A percentile compares a stretch with the other conserved stretches of the same genome.
These are phyloP conservation scores for Phainopepla nitens DNA, from an alignment of 2,113 vertebrate genomes.

Conservation along the genomic window DNA sequence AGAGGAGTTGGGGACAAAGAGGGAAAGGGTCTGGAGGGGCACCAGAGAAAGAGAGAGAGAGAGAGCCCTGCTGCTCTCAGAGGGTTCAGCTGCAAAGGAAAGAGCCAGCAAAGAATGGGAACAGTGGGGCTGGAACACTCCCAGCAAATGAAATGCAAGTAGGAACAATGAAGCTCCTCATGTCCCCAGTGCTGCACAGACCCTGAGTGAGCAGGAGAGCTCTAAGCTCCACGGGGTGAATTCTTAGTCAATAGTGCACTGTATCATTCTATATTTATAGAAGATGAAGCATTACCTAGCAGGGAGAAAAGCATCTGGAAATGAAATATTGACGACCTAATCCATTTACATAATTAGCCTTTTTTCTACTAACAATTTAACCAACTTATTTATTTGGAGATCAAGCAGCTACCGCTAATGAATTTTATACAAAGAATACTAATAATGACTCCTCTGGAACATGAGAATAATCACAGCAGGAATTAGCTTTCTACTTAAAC, in stretches of 20 bases:
- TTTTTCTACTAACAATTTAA: constrained; percentile 72
- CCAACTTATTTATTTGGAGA: constrained; percentile 82
- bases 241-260: constrained; percentile 33
- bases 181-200: background rate
- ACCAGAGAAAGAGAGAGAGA: background rate
- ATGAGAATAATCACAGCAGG: constrained; percentile 77
- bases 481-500: constrained; percentile 81
- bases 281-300: constrained; percentile 52
- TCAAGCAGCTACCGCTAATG: constrained; percentile 75
- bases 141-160: background rate
- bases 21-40: background rate
- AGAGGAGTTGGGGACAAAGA: background rate
- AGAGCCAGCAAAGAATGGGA: background rate
- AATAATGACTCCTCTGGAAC: constrained; percentile 74
- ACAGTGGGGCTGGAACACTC: background rate
- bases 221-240: constrained; percentile 19
- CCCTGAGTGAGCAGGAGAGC: background rate
- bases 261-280: constrained; percentile 44
- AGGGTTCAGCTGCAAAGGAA: background rate
- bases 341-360: constrained; percentile 81
- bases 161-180: background rate
- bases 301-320: constrained; percentile 65
- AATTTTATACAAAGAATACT: constrained; percentile 80
- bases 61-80: background rate
- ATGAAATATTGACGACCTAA: constrained; percentile 75